These are phyloP conservation scores for Grantiella picta DNA, from an alignment of 2,113 vertebrate species.

Conservation along the genomic window DNA sequence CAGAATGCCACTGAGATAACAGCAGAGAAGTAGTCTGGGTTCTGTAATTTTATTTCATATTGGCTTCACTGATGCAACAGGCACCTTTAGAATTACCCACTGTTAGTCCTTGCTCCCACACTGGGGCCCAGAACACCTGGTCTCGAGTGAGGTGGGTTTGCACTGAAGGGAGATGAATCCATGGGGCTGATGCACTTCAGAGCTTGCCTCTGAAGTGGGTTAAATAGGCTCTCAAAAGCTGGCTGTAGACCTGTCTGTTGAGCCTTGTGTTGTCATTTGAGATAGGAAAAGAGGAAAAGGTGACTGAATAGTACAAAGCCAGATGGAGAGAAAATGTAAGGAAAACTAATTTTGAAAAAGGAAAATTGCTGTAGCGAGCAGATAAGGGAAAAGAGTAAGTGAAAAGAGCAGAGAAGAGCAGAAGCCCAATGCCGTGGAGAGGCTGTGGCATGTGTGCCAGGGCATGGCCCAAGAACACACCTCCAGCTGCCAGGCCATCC, in stretches of 20 bases:
- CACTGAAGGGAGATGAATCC: not conserved
- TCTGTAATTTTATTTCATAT: not conserved
- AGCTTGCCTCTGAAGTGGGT: not conserved
- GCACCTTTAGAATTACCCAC: not conserved
- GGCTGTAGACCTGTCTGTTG: not conserved
- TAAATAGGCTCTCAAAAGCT: not conserved
- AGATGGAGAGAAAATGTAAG: not conserved
- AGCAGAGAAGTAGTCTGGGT: not conserved
- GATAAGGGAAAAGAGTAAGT: conserved; percentile 25
- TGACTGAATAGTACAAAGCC: not conserved
- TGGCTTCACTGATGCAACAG: not conserved
- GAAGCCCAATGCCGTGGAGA: not conserved
- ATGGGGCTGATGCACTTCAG: not conserved
- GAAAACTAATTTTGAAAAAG: not conserved
- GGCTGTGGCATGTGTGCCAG: not conserved
- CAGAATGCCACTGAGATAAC: not conserved
- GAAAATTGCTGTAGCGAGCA: not conserved
- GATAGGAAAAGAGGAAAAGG: not conserved
- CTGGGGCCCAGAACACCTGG: not conserved
- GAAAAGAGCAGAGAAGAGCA: not conserved
- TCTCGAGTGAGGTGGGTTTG: not conserved
- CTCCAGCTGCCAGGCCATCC: conserved; percentile 17
- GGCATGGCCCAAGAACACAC: not conserved
- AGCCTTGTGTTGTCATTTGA: not conserved
- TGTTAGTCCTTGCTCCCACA: not conserved